Evolutionary conservation across 2,797 vertebrate species (phyloP).

Genomic region (Siniperca undulata): DNA sequence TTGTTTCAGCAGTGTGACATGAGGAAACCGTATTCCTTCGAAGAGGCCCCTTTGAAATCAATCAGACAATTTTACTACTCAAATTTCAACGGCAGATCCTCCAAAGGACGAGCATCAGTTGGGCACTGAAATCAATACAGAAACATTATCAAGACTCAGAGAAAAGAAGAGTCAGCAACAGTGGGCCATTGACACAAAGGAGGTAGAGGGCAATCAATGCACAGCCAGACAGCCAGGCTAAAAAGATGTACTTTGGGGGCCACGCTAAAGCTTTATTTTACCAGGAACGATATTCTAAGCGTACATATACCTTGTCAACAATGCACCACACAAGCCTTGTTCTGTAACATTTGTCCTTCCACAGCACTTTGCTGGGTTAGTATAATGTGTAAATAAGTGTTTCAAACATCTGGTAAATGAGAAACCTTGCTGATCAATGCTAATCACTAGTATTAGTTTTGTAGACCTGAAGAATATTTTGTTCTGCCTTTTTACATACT

Average conservation of each 20-base stretch:
- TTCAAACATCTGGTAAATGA: not conserved
- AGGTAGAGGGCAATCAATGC: conserved; percentile 56
- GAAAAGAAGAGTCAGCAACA: conserved; percentile 42
- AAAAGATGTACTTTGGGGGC: conserved; percentile 18
- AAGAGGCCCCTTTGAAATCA: conserved; percentile 32
- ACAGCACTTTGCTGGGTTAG: not conserved
- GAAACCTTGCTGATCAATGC: not conserved
- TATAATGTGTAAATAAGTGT: not conserved
- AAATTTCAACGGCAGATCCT: conserved; percentile 32
- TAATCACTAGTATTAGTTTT: not conserved
- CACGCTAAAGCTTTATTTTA: conserved; percentile 30
- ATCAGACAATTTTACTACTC: conserved; percentile 36
- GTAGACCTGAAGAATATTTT: not conserved
- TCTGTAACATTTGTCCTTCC: not conserved
- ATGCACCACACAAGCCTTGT: not conserved
- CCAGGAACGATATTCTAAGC: conserved; percentile 16
- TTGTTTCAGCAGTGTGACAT: not conserved
- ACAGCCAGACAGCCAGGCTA: conserved; percentile 27
- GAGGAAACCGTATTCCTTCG: not conserved
- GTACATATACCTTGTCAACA: not conserved
- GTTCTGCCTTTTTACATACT: not conserved
- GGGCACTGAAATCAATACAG: conserved; percentile 59
- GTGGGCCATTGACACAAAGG: conserved; percentile 42
- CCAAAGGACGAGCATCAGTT: conserved; percentile 19
- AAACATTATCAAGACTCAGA: conserved; percentile 57